Evolutionary conservation across 2,888 invertebrate species (phyloP).

Genomic region (Amphipyra berbera): DNA sequence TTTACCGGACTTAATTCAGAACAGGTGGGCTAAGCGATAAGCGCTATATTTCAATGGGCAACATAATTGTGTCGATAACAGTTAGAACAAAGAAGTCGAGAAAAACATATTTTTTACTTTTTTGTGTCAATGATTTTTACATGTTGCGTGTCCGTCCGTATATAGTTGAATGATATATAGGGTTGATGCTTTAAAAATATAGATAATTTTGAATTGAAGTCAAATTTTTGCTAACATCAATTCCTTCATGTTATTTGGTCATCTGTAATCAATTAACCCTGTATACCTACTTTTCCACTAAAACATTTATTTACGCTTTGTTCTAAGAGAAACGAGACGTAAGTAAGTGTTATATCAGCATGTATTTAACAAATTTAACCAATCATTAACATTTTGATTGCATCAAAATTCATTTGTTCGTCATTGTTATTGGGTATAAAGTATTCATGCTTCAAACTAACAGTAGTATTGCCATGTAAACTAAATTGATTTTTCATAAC

Average conservation of each 20-base stretch:
- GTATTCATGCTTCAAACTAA: constrained; percentile 63
- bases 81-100: constrained; percentile 42
- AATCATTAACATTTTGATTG: constrained; percentile 48
- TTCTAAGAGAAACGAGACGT: constrained; percentile 12
- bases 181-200: constrained; percentile 20
- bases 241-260: not conserved
- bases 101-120: constrained; percentile 29
- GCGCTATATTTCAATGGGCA: constrained; percentile 41
- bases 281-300: constrained; percentile 14
- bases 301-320: constrained; percentile 38
- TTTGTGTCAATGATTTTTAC: constrained; percentile 27
- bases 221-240: no score
- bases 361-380: constrained; percentile 54
- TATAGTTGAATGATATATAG: constrained; percentile 38
- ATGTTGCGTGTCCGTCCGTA: constrained; percentile 38
- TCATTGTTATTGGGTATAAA: constrained; percentile 53
- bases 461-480: constrained; percentile 40
- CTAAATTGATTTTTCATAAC: constrained; percentile 22
- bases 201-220: not conserved
- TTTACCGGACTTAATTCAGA: constrained; percentile 51
- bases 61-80: constrained; percentile 50
- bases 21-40: constrained; percentile 59
- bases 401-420: constrained; percentile 50
- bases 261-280: constrained; percentile 36
- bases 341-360: constrained; percentile 44